phyloP scores from a whole-genome alignment of 2,888 invertebrate species.

The Agrotis clavis region DNA sequence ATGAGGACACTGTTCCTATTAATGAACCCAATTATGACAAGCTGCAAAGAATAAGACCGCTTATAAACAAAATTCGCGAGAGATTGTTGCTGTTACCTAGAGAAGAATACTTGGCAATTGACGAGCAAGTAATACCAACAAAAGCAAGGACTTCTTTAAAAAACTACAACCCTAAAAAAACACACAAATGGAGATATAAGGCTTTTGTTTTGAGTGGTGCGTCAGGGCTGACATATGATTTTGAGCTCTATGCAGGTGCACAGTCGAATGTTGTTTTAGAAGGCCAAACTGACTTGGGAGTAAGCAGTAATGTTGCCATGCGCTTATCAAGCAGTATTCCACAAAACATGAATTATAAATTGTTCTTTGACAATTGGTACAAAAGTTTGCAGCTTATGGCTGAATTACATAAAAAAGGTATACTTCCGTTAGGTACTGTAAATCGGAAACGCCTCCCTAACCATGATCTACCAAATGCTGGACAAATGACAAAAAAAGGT shows the following conservation, averaged over 20 bases:
- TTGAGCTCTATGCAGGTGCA: conserved; percentile 70
- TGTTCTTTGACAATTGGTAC: too few relatives aligned
- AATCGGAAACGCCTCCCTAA: too few relatives aligned
- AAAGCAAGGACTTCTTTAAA: conserved; percentile 56
- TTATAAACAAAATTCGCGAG: too few relatives aligned
- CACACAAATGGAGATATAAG: conserved; percentile 74
- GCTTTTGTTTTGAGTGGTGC: conserved; percentile 74
- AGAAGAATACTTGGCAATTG: conserved; percentile 67
- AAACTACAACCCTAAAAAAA: conserved; percentile 74
- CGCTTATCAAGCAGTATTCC: conserved; percentile 50
- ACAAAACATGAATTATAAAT: too few relatives aligned
- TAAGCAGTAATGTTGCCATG: conserved; percentile 51
- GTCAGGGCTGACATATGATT: conserved; percentile 75
- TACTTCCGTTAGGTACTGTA: too few relatives aligned
- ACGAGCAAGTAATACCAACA: conserved; percentile 74
- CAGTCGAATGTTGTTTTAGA: conserved; percentile 20
- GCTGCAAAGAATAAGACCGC: conserved; percentile 46
- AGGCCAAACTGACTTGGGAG: conserved; percentile 33
- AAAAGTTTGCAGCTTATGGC: too few relatives aligned
- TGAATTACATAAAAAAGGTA: too few relatives aligned
- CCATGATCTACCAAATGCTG: too few relatives aligned
- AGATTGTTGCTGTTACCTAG: conserved; percentile 57
- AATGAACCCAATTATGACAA: conserved; percentile 59
- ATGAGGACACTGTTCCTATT: conserved; percentile 2
- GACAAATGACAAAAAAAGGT: too few relatives aligned